phyloP scores from a whole-genome alignment of 1,140 invertebrate species.

The Aphelinus certus region DNA sequence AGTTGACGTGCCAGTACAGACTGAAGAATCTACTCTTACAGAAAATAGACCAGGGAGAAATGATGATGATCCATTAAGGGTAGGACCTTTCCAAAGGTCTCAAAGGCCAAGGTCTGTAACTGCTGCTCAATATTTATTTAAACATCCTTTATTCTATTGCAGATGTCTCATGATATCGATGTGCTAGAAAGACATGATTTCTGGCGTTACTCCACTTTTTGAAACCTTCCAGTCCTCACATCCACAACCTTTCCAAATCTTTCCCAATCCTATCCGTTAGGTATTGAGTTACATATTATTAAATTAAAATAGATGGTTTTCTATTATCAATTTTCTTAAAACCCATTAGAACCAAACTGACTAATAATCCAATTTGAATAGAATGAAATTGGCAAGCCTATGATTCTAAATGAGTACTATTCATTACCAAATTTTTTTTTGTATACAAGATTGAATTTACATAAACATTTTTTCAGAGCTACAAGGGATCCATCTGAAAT shows the following conservation, averaged over 20 bases:
- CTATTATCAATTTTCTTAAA: too few relatives aligned
- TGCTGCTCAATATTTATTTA: slow-evolving; percentile 45
- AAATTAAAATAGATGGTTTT: too few relatives aligned
- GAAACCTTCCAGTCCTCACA: slow-evolving; percentile 28
- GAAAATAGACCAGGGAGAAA: slow-evolving; percentile 12
- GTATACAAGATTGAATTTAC: too few relatives aligned
- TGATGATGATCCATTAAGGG: slow-evolving; percentile 48
- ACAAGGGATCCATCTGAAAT: slow-evolving; percentile 16
- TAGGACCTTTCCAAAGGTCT: slow-evolving; percentile 35
- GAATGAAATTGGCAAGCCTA: too few relatives aligned
- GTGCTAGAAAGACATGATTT: slow-evolving; percentile 43
- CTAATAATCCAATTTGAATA: too few relatives aligned
- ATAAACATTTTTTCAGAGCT: not conserved
- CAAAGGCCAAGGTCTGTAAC: slow-evolving; percentile 1
- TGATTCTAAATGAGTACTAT: too few relatives aligned
- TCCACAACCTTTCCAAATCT: slow-evolving; percentile 28
- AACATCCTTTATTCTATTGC: slow-evolving; percentile 39
- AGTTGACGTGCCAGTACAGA: slow-evolving; percentile 53
- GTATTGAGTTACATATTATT: not conserved
- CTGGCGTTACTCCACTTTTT: slow-evolving; percentile 39
- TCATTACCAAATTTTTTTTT: too few relatives aligned
- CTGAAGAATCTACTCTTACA: slow-evolving; percentile 31
- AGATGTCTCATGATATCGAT: slow-evolving; percentile 45
- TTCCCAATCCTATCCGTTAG: slow-evolving; percentile 4
- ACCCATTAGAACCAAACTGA: too few relatives aligned